Conservation (phyloP, 1,140 invertebrate genomes). For the Mactra quadrangularis region DNA sequence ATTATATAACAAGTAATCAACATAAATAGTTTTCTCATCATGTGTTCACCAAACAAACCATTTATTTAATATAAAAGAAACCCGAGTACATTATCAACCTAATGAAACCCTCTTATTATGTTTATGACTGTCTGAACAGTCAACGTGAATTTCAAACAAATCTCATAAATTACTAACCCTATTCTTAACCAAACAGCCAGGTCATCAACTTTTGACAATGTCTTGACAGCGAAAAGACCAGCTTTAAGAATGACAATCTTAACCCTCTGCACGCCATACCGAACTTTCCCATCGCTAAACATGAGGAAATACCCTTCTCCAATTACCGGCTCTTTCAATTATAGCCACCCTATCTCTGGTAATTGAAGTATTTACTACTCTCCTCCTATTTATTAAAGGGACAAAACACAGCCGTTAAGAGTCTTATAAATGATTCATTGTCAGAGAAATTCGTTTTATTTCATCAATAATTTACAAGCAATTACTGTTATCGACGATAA, state of each 20-base stretch:
- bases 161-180: not conserved
- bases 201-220: conserved; percentile 8
- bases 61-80: too few relatives aligned
- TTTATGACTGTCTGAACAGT: not conserved
- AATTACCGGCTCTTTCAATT: conserved; percentile 42
- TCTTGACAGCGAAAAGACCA: conserved; percentile 16
- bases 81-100: too few relatives aligned
- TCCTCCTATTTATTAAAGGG: conserved; percentile 37
- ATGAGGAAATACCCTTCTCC: conserved; percentile 33
- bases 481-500: conserved; percentile 57
- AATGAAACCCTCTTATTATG: too few relatives aligned
- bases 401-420: conserved; percentile 36
- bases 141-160: not conserved
- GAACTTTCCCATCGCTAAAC: conserved; percentile 46
- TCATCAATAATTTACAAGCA: conserved; percentile 60
- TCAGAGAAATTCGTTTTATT: conserved; percentile 40
- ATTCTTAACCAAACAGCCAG: not conserved
- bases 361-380: conserved; percentile 37
- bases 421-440: conserved; percentile 53
- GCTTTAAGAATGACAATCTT: not conserved
- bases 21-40: too few relatives aligned
- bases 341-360: conserved; percentile 21
- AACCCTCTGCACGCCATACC: conserved; percentile 17
- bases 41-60: too few relatives aligned
- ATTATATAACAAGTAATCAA: too few relatives aligned